A percentile compares a stretch with the other conserved stretches of the same genome.
Conservation (phyloP, 2,888 invertebrate genomes). For the Halictus quadricinctus region DNA sequence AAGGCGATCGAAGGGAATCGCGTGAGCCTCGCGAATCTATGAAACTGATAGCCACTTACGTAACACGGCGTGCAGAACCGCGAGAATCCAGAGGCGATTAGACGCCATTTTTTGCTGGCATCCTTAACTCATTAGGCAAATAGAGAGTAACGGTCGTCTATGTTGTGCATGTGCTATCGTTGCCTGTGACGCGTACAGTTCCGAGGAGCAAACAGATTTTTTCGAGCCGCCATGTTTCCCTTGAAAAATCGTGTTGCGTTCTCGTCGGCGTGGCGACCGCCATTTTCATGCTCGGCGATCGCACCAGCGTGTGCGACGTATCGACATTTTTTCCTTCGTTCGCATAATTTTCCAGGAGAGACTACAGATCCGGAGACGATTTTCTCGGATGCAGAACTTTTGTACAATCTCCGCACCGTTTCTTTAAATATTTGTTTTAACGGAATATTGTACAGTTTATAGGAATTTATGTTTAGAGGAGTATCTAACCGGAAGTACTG, state of each 20-base stretch:
- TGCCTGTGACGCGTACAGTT: slow-evolving; percentile 29
- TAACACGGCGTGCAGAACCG: slow-evolving; percentile 43
- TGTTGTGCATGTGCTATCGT: neutral
- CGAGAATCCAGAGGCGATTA: slow-evolving; percentile 46
- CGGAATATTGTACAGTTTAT: neutral
- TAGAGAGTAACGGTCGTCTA: slow-evolving; percentile 30
- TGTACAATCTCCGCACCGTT: neutral
- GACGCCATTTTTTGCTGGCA: slow-evolving; percentile 53
- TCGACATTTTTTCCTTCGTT: neutral
- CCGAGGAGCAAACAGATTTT: slow-evolving; percentile 38
- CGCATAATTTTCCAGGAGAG: neutral
- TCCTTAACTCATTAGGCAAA: slow-evolving; percentile 54
- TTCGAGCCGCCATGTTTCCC: slow-evolving; percentile 46
- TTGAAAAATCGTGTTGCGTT: slow-evolving; percentile 19
- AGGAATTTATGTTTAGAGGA: neutral
- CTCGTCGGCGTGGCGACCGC: neutral
- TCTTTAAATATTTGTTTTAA: neutral
- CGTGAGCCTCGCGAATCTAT: slow-evolving; percentile 34
- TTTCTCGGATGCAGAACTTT: neutral
- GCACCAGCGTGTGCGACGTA: neutral
- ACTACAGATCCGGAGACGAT: neutral
- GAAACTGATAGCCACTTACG: slow-evolving; percentile 55
- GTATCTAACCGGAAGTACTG: neutral
- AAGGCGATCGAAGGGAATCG: slow-evolving; percentile 13
- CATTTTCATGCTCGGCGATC: neutral